Conservation (phyloP, 64 coral and sea anemone species). For the Stichodactyla mertensii region DNA sequence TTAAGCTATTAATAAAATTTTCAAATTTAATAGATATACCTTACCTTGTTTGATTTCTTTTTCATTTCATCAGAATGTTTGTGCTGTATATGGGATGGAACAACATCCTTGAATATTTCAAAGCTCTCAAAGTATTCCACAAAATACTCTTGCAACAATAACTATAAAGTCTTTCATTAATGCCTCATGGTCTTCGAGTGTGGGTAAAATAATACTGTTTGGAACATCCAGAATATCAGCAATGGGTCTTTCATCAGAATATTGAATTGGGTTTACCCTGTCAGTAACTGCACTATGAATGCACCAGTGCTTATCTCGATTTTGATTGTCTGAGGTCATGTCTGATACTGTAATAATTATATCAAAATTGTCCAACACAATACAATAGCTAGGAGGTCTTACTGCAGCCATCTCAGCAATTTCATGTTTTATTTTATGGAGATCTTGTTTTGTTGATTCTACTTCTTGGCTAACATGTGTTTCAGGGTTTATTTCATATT, state of each 20-base stretch:
- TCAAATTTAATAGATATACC: too few relatives aligned
- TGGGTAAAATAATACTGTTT: constrained; percentile 14
- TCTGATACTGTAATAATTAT: constrained; percentile 18
- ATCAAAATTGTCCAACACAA: constrained; percentile 42
- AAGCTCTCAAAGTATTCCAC: not conserved
- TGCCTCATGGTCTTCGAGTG: not conserved
- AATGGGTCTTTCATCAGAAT: constrained; percentile 32
- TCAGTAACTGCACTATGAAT: constrained; percentile 29
- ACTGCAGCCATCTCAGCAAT: not conserved
- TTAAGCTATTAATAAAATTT: too few relatives aligned
- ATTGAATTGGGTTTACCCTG: constrained; percentile 11
- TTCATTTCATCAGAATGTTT: constrained; percentile 7
- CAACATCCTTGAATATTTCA: not conserved
- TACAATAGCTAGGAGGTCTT: not conserved
- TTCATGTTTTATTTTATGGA: not conserved
- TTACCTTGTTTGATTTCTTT: constrained; percentile 3
- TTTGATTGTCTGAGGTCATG: constrained; percentile 50
- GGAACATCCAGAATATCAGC: constrained; percentile 16
- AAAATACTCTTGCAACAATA: constrained; percentile 16
- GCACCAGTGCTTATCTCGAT: constrained; percentile 52
- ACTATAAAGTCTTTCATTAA: constrained; percentile 14
- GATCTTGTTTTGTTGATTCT: not conserved
- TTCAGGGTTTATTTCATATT: not conserved
- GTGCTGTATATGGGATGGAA: constrained; percentile 17
- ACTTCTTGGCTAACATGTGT: not conserved